Evolutionary conservation across 1,140 invertebrate genomes (phyloP).

Genomic region (Scaptomyza hsui): DNA sequence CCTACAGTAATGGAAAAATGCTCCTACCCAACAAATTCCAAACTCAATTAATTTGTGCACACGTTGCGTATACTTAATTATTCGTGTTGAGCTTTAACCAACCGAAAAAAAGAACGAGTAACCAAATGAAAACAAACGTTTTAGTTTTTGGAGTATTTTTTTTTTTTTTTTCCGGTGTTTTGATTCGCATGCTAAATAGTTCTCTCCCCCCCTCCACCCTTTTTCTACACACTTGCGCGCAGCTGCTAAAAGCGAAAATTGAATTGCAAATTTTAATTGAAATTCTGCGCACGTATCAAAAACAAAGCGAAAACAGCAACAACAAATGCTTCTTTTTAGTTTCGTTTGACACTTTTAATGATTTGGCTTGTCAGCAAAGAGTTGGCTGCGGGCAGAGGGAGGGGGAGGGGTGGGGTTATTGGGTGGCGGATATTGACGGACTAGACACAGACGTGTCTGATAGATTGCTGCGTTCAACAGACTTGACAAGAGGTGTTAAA

Average conservation of each 20-base stretch:
- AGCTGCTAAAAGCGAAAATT: constrained; percentile 51
- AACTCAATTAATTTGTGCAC: constrained; percentile 14
- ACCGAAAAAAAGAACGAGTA: neutral
- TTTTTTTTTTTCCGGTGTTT: constrained; percentile 27
- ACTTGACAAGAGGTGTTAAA: constrained; percentile 63
- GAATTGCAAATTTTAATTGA: constrained; percentile 76
- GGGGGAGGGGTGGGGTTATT: neutral
- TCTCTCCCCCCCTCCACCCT: neutral
- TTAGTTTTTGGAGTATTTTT: constrained; percentile 26
- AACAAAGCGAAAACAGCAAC: constrained; percentile 30
- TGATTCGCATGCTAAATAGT: constrained; percentile 55
- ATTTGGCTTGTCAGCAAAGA: constrained; percentile 67
- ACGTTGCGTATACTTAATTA: constrained; percentile 46
- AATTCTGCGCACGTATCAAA: constrained; percentile 60
- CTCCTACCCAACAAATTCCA: neutral
- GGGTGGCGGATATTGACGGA: constrained; percentile 6
- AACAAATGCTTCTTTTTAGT: constrained; percentile 54
- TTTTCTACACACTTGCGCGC: neutral
- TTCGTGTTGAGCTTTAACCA: neutral
- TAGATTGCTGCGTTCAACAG: constrained; percentile 66
- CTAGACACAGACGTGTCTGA: constrained; percentile 58
- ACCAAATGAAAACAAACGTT: constrained; percentile 10
- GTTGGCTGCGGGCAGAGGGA: constrained; percentile 13
- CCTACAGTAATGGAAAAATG: neutral
- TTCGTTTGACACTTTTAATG: constrained; percentile 77